Base-by-base conservation (phyloP, 2,888 invertebrate genomes). In the Stratiomys singularior region DNA sequence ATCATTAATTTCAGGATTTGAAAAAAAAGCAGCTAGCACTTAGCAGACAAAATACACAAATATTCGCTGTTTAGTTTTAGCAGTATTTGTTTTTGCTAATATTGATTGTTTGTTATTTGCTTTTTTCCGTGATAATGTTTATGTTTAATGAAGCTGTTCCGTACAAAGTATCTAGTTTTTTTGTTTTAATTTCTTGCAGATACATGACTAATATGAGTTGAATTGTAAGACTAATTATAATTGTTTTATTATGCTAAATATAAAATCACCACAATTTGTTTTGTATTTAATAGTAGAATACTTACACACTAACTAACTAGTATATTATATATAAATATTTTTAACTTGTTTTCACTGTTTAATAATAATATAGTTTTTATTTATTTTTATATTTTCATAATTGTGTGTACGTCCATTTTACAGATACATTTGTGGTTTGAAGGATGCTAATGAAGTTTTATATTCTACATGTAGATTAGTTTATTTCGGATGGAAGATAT, bases 251-350 rank as follows among this genome's bases (percentile, higher is more conserved):
- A 23, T 15, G 28, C 28, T 47, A 69, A 47, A 60, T 74, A 74
- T 74, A 74, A 74, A 60, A 74, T 74, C 74, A 74, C 60, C 74
- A 74, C 74, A 44, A 21, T 74, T 74, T 74, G 27, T 37, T 74
- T 72, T 37, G 21, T 25, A 27, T 37, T 58, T 52, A 25, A 69
- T 67, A 9, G 3, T 37, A 69, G 30, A 69, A 47, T 58, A 60
- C 74, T 74, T 74, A 74, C 74, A 15, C 30, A 74, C 74, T 74
- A 74, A 37, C 74, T 74, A 74, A 74, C 74, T 74, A 74, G 74
- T 11, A 44, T 44, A 60, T 37, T 74, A 74, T 37, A 74, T 60
- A 74, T 74, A 74, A 74, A 74, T 74, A 72, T 56, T 56, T 28
- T 56, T 21, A 60, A 21, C 30, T 44, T 67, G 23, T 23, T 67